Evolutionary conservation across 1,140 invertebrate genomes (phyloP), one percentile per base, ranked within the genome.

Genomic region (Saxidomus purpurata): DNA sequence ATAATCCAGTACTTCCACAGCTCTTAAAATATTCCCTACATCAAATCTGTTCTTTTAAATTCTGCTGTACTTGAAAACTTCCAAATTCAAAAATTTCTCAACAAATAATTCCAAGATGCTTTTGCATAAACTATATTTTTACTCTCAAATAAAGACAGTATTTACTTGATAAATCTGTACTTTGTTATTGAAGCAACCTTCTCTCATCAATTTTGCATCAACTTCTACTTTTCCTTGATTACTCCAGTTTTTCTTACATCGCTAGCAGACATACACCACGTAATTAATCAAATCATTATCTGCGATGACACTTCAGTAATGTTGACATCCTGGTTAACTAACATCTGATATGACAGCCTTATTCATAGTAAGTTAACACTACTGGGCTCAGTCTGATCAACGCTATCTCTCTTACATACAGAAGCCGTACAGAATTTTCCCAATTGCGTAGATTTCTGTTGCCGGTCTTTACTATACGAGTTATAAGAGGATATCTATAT

Each of bases 281-380:
- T 67, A 67, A 67, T 38, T 71, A 71, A 71, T 71, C 67, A 71
- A 71, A 71, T 36, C 17, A 38, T 71, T 71, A 71, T 38, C 25
- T 1, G 15, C 67, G 1, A 71, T 71, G 67, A 38, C 34, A 71
- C 34, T 15, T 28, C 67, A 1, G 9, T 71, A 13, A 71, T 1
- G 15, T 17, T 71, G 34, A 71, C 59, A 71, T 38, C 67, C 25
- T 1, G 4, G 31, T 71, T 19, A 36, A n/a, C 8, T 0, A 31
- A 36, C 28, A 71, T 71, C 67, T 38, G 34, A 71, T 71, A 71
- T 22, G 34, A 71, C 34, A 17, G 19, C 15, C 4, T 71, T 36
- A 40, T 71, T n/a, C 34, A 11, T 28, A 15, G 17, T 6, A 38
- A 15, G 22, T 71, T 71, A 9, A 71, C 28, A 36, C 67, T 1